Evolutionary conservation across 2,797 vertebrate species (phyloP).

Genomic region (Chaetodon trifasciatus): DNA sequence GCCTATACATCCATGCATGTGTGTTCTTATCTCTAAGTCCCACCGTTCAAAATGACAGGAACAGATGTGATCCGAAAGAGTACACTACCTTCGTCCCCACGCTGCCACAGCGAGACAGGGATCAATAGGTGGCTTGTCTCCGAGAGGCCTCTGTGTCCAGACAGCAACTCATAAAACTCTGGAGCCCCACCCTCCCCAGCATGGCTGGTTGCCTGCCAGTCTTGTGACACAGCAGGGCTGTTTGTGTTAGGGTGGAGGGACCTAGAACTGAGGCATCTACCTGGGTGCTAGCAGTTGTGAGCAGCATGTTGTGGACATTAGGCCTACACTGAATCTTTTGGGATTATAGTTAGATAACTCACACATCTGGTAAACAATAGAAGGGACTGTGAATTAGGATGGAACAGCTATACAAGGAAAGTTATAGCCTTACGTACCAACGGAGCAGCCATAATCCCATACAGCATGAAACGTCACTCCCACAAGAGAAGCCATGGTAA

Average conservation of each 20-base stretch:
- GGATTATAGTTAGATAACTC: slow-evolving; percentile 13
- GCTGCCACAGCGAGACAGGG: slow-evolving; percentile 45
- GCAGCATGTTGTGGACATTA: neutral
- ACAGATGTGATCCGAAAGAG: slow-evolving; percentile 38
- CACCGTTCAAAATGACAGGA: slow-evolving; percentile 1
- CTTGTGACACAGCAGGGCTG: slow-evolving; percentile 75
- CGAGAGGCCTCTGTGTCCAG: slow-evolving; percentile 69
- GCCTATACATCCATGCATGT: neutral
- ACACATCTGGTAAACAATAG: slow-evolving; percentile 3
- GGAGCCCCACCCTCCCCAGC: slow-evolving; percentile 60
- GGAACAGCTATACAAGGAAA: slow-evolving; percentile 7
- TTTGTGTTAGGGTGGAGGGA: slow-evolving; percentile 64
- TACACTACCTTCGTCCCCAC: slow-evolving; percentile 29
- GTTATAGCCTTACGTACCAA: slow-evolving; percentile 14
- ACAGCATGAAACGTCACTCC: slow-evolving; percentile 32
- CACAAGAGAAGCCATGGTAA: slow-evolving; percentile 47
- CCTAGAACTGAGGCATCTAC: slow-evolving; percentile 54
- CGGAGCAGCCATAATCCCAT: slow-evolving; percentile 28
- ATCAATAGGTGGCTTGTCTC: slow-evolving; percentile 77
- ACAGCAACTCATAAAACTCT: slow-evolving; percentile 74
- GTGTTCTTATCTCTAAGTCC: slow-evolving; percentile 5
- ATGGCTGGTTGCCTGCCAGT: slow-evolving; percentile 74
- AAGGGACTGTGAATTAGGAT: neutral
- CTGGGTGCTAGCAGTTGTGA: slow-evolving; percentile 44
- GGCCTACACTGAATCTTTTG: neutral